Evolutionary conservation across 35 echinoderm and acorn worm genomes (phyloP).

Genomic region (Lytechinus pictus): DNA sequence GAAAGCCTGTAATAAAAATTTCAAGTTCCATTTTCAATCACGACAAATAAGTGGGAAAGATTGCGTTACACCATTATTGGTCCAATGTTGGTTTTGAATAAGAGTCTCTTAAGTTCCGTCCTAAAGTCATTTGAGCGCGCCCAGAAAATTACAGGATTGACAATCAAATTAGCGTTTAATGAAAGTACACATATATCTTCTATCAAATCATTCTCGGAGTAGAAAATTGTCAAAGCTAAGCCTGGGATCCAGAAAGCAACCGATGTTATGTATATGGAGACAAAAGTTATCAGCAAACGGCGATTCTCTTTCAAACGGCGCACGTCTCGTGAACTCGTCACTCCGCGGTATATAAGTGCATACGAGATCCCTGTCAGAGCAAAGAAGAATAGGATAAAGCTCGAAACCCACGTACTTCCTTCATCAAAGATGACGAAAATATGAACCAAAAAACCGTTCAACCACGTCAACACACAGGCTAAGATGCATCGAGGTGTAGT

Average conservation of each 20-base stretch:
- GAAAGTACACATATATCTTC: background rate
- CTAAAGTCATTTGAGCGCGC: background rate
- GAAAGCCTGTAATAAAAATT: too few species aligned
- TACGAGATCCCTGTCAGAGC: background rate
- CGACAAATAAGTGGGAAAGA: background rate
- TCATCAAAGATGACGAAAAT: background rate
- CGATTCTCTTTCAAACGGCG: background rate
- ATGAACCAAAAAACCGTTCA: background rate
- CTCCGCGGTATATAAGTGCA: background rate
- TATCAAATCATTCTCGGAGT: background rate
- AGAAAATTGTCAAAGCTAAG: background rate
- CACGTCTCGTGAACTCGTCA: background rate
- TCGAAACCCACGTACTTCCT: background rate
- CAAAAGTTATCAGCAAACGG: background rate
- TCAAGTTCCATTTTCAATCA: too few species aligned
- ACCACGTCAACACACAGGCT: background rate
- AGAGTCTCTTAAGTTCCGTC: background rate
- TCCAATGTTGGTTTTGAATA: background rate
- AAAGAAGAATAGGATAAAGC: background rate
- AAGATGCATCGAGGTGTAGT: background rate
- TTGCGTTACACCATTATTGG: background rate
- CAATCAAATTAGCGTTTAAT: background rate
- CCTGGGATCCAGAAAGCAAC: background rate
- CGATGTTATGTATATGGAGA: background rate
- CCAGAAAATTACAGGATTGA: background rate